Conservation (phyloP, 2,888 invertebrate genomes). For the Hyposoter dolosus region DNA sequence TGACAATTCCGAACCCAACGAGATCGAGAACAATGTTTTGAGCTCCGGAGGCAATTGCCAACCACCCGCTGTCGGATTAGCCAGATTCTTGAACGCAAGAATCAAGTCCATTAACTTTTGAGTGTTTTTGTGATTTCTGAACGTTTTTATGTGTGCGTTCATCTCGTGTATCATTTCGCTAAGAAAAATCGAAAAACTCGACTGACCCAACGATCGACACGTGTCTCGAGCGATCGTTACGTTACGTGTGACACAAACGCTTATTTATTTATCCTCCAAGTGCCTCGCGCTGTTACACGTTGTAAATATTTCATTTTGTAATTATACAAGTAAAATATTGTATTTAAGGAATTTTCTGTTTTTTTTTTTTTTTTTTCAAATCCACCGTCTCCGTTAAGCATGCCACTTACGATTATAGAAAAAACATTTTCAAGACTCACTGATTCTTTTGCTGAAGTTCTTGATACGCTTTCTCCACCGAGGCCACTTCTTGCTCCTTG, state of each 20-base stretch:
- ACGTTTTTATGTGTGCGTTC: neutral
- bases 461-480: conserved; percentile 78
- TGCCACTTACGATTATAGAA: neutral
- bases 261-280: conserved; percentile 57
- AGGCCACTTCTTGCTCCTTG: conserved; percentile 84
- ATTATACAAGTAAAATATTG: conserved; percentile 41
- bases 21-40: conserved; percentile 81
- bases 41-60: conserved; percentile 85
- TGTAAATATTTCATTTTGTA: conserved; percentile 47
- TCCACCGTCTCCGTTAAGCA: conserved; percentile 36
- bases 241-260: conserved; percentile 7
- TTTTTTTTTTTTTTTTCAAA: conserved; percentile 13
- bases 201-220: conserved; percentile 23
- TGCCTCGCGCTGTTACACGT: conserved; percentile 19
- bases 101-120: conserved; percentile 71
- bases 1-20: conserved; percentile 77
- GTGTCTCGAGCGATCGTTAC: neutral
- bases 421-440: conserved; percentile 76
- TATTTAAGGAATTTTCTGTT: conserved; percentile 50
- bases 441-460: conserved; percentile 81
- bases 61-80: conserved; percentile 88
- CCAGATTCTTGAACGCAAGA: conserved; percentile 88
- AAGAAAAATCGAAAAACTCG: conserved; percentile 27
- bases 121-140: neutral
- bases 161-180: neutral